Base-by-base conservation (phyloP, 2,797 vertebrate genomes). In the Anableps anableps region DNA sequence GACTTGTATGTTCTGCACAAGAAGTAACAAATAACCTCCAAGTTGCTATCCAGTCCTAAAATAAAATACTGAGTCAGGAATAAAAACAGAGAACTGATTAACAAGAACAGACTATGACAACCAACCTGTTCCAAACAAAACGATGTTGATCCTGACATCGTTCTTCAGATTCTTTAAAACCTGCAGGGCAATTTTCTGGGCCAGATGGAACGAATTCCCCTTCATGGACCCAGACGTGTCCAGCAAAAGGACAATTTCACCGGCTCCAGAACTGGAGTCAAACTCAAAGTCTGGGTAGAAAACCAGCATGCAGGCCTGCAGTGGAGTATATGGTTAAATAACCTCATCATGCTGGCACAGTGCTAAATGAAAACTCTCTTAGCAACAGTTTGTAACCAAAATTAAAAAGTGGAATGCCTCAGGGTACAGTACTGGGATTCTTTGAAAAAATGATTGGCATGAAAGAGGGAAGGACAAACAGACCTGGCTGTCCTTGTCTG, bases 291-390 rank as follows among this genome's bases (percentile, higher is more conserved):
- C 81, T 10, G 97, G 96, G 72, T 97, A 97, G 92, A 98, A 98
- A 47, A 98, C 96, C 85, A 98, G 88, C 97, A 97, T 97, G 87
- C 97, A 97, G 77, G 96, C 96, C 97, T 98, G 48, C 0, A 81
- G 76, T 43, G 78, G 72, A 55, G 17, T 9, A 29, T 14, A 41
- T 3, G 8, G 8, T 48, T 73, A 13, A 50, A 5, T 43, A 11
- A n/a, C 36, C 8, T 23, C 0, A 23, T 2, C 2, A 26, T 55
- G 26, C 5, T n/a, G 9, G 53, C 8, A 26, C 7, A 11, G 53
- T 55, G 26, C 53, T 26, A 10, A 26, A 11, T 55, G 50, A 17
- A 64, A 4, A 2, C 10, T 29, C 8, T 58, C 10, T n/a, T 9
- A 58, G 7, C 55, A 62, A 62, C 58, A 34, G 11, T 34, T 62